Percentiles rank a stretch among this genome's conserved stretches.
Evolutionary conservation across 2,113 vertebrate species (phyloP).

Genomic region (Piprites chloris): DNA sequence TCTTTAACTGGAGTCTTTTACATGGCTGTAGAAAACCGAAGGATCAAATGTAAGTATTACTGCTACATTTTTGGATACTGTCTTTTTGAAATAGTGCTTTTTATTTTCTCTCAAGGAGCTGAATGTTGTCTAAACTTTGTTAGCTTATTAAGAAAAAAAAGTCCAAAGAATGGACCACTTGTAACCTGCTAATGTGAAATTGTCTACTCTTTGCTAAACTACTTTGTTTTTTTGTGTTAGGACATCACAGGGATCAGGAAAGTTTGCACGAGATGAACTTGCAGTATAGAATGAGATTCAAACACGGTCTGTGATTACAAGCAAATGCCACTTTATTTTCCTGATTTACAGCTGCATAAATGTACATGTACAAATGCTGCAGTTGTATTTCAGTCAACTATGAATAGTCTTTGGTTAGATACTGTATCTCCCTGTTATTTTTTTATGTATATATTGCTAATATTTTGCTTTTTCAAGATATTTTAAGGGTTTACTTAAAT

Average conservation of each 20-base stretch:
- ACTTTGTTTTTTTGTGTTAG: not conserved
- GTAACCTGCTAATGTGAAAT: not conserved
- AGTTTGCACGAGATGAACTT: not conserved
- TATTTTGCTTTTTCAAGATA: not conserved
- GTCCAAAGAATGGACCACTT: not conserved
- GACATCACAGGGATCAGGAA: not conserved
- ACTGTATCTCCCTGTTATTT: not conserved
- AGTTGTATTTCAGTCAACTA: not conserved
- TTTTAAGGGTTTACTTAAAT: not conserved
- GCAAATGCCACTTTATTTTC: not conserved
- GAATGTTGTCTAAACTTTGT: not conserved
- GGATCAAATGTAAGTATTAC: constrained; percentile 91
- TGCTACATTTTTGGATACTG: not conserved
- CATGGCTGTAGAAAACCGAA: constrained; percentile 97
- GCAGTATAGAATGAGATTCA: not conserved
- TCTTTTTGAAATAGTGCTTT: not conserved
- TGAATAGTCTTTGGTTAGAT: not conserved
- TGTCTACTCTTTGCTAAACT: not conserved
- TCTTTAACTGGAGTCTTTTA: constrained; percentile 81
- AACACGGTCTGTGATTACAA: not conserved
- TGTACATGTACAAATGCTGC: not conserved
- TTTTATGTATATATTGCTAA: not conserved
- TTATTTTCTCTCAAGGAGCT: not conserved
- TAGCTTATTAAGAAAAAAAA: not conserved
- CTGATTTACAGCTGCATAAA: not conserved